Conservation (phyloP, 2,888 invertebrate species). For the Julus scanicus region DNA sequence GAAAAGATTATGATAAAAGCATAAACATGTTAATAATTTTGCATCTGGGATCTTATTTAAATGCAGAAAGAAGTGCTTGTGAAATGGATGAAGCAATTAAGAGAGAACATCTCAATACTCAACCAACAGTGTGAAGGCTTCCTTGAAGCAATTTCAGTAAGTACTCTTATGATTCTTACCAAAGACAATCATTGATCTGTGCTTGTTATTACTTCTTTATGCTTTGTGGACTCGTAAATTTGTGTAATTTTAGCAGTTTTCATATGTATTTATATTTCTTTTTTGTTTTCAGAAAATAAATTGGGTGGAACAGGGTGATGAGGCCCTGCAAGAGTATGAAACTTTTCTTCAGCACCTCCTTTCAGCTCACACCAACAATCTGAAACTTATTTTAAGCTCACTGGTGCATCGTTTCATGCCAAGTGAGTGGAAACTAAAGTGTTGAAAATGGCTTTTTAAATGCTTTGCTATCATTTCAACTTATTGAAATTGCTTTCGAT, state of each 20-base stretch:
- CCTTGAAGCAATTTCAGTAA: neutral
- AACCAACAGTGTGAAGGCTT: conserved; percentile 50
- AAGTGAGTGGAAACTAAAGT: neutral
- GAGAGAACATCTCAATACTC: conserved; percentile 23
- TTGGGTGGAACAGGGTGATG: neutral
- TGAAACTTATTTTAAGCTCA: conserved; percentile 7
- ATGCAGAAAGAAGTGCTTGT: neutral
- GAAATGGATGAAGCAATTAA: conserved; percentile 36
- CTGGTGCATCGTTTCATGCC: conserved; percentile 20
- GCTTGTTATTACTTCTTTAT: no score
- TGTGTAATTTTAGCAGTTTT: neutral
- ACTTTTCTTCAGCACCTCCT: neutral
- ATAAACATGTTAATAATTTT: no score
- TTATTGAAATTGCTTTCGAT: neutral
- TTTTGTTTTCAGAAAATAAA: conserved; percentile 48
- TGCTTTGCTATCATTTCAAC: neutral
- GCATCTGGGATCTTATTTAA: neutral
- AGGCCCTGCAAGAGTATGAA: neutral
- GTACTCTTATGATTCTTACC: neutral
- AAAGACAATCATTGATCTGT: neutral
- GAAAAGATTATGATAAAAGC: no score
- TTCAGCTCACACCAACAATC: conserved; percentile 42
- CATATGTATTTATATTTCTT: neutral
- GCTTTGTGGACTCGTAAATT: no score
- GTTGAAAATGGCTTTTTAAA: neutral